Base-by-base conservation (phyloP, 2,113 vertebrate species). In the Calypte anna region DNA sequence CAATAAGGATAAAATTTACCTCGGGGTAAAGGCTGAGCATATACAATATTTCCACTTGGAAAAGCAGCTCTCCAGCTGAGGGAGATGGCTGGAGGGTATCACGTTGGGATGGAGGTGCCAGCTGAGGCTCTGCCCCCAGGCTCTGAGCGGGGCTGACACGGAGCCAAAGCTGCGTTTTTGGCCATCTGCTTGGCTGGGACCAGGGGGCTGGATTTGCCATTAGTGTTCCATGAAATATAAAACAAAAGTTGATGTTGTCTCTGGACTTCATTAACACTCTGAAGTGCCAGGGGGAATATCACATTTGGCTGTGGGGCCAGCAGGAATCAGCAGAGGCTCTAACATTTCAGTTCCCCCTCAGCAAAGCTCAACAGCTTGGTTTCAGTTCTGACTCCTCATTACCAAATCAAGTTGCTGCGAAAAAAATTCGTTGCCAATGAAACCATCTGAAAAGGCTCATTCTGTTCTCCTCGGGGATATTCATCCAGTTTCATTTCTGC, bases 251-350 rank as follows among this genome's bases (percentile, higher is more conserved):
- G 3, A 90, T 33, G 63, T 80, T 0, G 6, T 79, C 91, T 92
- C 94, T 94, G 91, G 93, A 55, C 91, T 93, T 91, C 84, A 94
- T 95, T 95, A 95, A 80, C 93, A 80, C 94, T 90, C 94, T 51
- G 90, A 74, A 90, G 94, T 82, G 90, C 87, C 91, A 87, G 48
- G 63, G 91, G 94, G 93, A 92, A 89, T 96, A 97, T 96, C 90
- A 82, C 33, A 28, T 94, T 89, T 94, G 91, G 50, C 84, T 94
- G 21, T 0, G 7, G 63, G 87, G 82, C 87, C 94, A 85, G 74
- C 87, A 73, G 15, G 46, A 94, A 70, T 48, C 90, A 90, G 82
- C 63, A 91, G 93, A 95, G 94, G 69, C 50, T 93, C 87, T 94
- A 93, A 79, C 55, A 59, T 96, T 96, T 95, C 96, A 91, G 58